Base-by-base conservation (phyloP, 2,797 vertebrate species). In the Antrozous pallidus region DNA sequence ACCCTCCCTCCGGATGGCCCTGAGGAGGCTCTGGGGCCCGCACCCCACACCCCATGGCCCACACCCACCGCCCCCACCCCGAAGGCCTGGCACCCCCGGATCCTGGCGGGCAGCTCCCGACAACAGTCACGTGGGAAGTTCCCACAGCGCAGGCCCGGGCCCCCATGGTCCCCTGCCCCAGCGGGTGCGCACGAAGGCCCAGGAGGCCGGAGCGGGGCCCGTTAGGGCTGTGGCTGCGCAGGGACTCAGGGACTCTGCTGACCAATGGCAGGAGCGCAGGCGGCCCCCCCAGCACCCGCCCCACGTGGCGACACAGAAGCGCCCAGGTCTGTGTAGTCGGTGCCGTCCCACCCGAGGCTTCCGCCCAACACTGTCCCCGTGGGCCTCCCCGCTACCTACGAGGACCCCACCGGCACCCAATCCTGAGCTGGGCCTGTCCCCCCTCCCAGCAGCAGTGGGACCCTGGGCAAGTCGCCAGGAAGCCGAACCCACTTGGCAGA, bases 321-420 rank as follows among this genome's bases (percentile, higher is more conserved):
- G 22, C 31, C 33, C 3, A 8, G 77, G 42, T 0, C 20, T 51
- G 49, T 51, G 49, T 20, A 4, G 10, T 33, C 47, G 5, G 28
- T 3, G 20, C 6, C 8, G 12, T 26, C 28, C 40, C 3, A 69
- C 33, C 65, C 33, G 2, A 89, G 33, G 63, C 31, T 33, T 42
- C 5, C 7, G 69, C 16, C 38, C 3, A 3, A 22, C 0, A 0
- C 9, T 0, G 5, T 8, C 67, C 38, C 56, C 1, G 38, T 0
- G 31, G 38, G 17, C 88, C 0, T 31, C 45, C 3, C 16, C 47
- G 26, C 14, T 8, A 31, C 10, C 56, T 9, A 7, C 14, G 2
- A 63, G 70, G 71, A 31, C 0, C 0, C 61, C 11, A n/a, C 5
- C 3, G 14, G 49, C 56, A 69, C 10, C 18, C 20, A 28, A 20